Conservation (phyloP, 2,888 invertebrate genomes). For the Papilio gigon region DNA sequence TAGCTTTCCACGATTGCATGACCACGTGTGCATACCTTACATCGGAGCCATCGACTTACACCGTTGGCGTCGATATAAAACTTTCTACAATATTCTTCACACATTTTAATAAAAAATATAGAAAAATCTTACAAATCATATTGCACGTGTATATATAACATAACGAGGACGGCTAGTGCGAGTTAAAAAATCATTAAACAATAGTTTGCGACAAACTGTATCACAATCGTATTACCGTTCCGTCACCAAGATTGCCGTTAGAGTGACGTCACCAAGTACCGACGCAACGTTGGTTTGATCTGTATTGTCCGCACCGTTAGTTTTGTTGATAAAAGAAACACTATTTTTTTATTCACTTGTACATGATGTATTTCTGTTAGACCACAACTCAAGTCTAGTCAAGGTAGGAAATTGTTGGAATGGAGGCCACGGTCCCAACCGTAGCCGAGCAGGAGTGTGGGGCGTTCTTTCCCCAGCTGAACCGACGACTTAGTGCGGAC, state of each 20-base stretch:
- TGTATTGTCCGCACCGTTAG: slow-evolving; percentile 7
- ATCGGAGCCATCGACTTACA: neutral
- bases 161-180: neutral
- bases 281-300: slow-evolving; percentile 5
- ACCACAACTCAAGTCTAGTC: no score
- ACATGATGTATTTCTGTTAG: no score
- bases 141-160: neutral
- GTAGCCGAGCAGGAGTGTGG: no score
- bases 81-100: slow-evolving; percentile 7
- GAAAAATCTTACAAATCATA: neutral
- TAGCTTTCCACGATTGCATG: slow-evolving; percentile 40
- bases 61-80: neutral
- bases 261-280: slow-evolving; percentile 17
- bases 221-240: slow-evolving; percentile 17
- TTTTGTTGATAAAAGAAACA: neutral
- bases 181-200: slow-evolving; percentile 3
- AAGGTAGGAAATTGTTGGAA: no score
- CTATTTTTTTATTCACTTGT: no score
- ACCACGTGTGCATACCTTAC: neutral
- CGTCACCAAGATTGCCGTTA: slow-evolving; percentile 19
- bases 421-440: no score
- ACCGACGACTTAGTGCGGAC: no score
- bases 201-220: slow-evolving; percentile 10
- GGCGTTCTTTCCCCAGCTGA: no score
- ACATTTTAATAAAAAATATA: neutral